phyloP scores from a whole-genome alignment of 2,888 invertebrate species.

The Minunthozetes semirufus region DNA sequence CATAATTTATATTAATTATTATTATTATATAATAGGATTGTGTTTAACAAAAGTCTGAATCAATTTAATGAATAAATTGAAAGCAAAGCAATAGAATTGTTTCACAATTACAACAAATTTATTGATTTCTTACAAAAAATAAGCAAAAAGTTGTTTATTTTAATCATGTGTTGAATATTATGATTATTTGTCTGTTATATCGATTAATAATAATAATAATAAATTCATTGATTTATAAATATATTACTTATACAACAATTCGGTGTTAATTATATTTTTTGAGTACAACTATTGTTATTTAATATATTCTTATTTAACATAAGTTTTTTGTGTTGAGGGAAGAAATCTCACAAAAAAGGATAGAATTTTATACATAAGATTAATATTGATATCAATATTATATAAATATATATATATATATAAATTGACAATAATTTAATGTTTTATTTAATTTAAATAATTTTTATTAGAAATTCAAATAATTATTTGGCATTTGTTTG shows the following conservation, averaged over 20 bases:
- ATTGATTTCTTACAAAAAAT: background rate
- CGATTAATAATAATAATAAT: background rate
- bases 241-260: slow-evolving; percentile 23
- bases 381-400: background rate
- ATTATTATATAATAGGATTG: background rate
- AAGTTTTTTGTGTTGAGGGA: background rate
- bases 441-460: background rate
- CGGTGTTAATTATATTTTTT: slow-evolving; percentile 25
- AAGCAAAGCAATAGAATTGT: slow-evolving; percentile 22
- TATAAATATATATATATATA: background rate
- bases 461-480: background rate
- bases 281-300: slow-evolving; percentile 10
- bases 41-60: background rate
- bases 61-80: background rate
- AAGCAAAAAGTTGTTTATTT: background rate
- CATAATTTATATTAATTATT: background rate
- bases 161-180: slow-evolving; percentile 2
- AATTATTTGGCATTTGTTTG: background rate
- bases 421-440: too few relatives aligned
- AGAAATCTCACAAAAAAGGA: background rate
- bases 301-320: background rate
- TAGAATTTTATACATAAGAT: slow-evolving; percentile 8
- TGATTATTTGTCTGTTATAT: slow-evolving; percentile 21
- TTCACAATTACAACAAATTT: background rate
- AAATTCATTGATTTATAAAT: slow-evolving; percentile 7